Evolutionary conservation across 2,797 vertebrate genomes (phyloP).

Genomic region (Schizopygopsis pylzovi): DNA sequence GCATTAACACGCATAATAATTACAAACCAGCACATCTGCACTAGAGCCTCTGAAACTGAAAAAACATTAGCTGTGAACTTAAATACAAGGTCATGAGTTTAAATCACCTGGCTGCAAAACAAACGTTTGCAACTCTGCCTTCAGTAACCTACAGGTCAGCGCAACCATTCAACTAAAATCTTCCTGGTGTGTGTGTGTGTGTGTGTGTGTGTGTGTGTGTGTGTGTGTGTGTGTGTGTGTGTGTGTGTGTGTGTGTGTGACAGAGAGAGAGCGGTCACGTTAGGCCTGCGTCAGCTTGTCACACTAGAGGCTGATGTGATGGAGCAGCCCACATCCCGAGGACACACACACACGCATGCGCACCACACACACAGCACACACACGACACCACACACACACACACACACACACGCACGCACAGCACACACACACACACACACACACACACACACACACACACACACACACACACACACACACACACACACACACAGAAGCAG

Average conservation of each 20-base stretch:
- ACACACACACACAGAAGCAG: background rate
- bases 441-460: too few species aligned
- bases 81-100: background rate
- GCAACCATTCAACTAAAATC: conserved; percentile 31
- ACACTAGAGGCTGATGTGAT: conserved; percentile 61
- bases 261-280: conserved; percentile 53
- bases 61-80: conserved; percentile 72
- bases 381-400: too few species aligned
- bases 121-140: conserved; percentile 77
- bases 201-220: conserved; percentile 43
- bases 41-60: background rate
- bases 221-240: conserved; percentile 39
- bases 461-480: too few species aligned
- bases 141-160: conserved; percentile 59
- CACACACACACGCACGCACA: too few species aligned
- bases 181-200: background rate
- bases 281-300: conserved; percentile 36
- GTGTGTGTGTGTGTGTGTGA: conserved; percentile 55
- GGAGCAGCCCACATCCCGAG: conserved; percentile 30
- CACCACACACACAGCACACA: too few species aligned
- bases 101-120: conserved; percentile 20
- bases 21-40: background rate
- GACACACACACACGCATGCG: too few species aligned
- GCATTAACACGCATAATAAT: conserved; percentile 14
- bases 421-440: too few species aligned